These are phyloP conservation scores for Dicyrtoma fusca DNA, from an alignment of 2,888 invertebrate species.

Conservation along the genomic window DNA sequence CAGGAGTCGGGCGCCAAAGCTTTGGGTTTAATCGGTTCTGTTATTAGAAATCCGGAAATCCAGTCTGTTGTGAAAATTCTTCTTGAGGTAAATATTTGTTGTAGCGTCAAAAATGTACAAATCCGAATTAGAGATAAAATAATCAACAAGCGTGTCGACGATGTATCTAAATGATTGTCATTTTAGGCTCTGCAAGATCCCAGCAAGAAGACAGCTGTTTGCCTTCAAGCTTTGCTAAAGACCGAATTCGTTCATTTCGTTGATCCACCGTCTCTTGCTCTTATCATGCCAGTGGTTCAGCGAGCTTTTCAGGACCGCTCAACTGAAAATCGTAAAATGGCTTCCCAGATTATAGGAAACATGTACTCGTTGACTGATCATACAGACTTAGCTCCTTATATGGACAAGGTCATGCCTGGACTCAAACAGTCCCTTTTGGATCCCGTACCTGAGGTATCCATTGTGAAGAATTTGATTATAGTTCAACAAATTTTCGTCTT, in stretches of 20 bases:
- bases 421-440: slow-evolving; percentile 93
- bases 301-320: slow-evolving; percentile 96
- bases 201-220: slow-evolving; percentile 88
- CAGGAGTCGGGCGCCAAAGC: slow-evolving; percentile 97
- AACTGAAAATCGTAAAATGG: slow-evolving; percentile 98
- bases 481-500: not conserved
- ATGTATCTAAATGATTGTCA: not conserved
- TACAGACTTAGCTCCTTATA: slow-evolving; percentile 94
- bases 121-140: not conserved
- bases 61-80: slow-evolving; percentile 63
- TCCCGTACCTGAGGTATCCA: slow-evolving; percentile 89
- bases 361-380: slow-evolving; percentile 99
- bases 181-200: slow-evolving; percentile 95
- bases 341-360: slow-evolving; percentile 98
- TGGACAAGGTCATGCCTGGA: slow-evolving; percentile 95
- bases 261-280: slow-evolving; percentile 95
- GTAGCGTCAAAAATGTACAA: not conserved
- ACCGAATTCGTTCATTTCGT: slow-evolving; percentile 99
- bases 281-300: slow-evolving; percentile 99
- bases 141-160: too few species aligned
- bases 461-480: not conserved
- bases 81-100: slow-evolving; percentile 37
- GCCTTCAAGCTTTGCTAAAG: slow-evolving; percentile 90
- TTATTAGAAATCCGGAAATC: slow-evolving; percentile 98
- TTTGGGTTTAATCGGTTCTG: slow-evolving; percentile 92